Conservation (phyloP, 2,888 invertebrate species). For the Carterocephalus palaemon region DNA sequence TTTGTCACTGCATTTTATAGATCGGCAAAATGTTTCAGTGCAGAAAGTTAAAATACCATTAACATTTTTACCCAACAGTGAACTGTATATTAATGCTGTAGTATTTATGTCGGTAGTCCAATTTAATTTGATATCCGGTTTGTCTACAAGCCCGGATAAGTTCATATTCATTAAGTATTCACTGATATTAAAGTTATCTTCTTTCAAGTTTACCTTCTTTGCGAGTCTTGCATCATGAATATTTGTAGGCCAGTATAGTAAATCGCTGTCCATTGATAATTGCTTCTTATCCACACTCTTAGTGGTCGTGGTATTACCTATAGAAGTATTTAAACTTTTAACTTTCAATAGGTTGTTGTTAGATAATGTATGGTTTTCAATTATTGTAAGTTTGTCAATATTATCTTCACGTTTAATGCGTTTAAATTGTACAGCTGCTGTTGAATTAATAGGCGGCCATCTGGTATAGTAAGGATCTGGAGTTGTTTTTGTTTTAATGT, state of each 20-base stretch:
- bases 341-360: constrained; percentile 7
- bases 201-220: constrained; percentile 58
- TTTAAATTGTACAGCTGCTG: constrained; percentile 31
- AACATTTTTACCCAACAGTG: constrained; percentile 70
- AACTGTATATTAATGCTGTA: constrained; percentile 63
- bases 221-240: constrained; percentile 44
- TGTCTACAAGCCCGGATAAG: neutral
- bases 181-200: constrained; percentile 55
- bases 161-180: constrained; percentile 36
- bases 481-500: neutral
- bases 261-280: constrained; percentile 44
- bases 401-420: constrained; percentile 45
- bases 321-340: constrained; percentile 2
- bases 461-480: neutral
- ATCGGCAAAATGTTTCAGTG: constrained; percentile 60
- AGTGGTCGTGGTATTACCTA: neutral
- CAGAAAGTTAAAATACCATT: constrained; percentile 64
- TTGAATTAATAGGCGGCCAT: constrained; percentile 30
- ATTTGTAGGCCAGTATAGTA: constrained; percentile 61
- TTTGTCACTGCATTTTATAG: constrained; percentile 65
- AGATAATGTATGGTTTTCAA: constrained; percentile 10
- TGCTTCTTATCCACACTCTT: constrained; percentile 44
- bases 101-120: constrained; percentile 64
- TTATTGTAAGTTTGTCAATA: constrained; percentile 1
- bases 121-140: constrained; percentile 48